phyloP scores from a whole-genome alignment of 2,888 invertebrate genomes.

The Leptinotarsa rubiginosa region DNA sequence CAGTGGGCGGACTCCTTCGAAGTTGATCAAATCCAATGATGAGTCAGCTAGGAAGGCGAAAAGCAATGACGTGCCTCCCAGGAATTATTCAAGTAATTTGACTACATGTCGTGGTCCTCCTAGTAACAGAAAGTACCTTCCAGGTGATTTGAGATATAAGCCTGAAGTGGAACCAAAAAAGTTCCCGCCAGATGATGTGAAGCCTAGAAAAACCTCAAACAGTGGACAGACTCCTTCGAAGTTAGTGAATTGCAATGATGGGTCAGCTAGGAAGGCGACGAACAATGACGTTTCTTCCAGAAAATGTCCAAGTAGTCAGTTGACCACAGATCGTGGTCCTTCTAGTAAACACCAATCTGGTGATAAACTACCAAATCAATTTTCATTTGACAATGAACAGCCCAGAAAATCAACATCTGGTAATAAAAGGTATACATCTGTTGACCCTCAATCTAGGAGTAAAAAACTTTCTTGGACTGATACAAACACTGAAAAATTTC shows the following conservation, averaged over 20 bases:
- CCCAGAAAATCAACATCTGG: not conserved
- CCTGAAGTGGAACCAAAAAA: conserved; percentile 61
- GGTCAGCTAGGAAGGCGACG: not conserved
- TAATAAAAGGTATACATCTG: too few species aligned
- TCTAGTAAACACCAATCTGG: not conserved
- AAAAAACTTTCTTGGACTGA: too few species aligned
- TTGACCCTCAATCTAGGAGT: too few species aligned
- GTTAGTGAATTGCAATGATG: not conserved
- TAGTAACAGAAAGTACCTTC: not conserved
- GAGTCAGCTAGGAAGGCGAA: not conserved
- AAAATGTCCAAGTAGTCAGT: not conserved
- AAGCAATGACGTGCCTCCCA: not conserved
- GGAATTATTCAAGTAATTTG: not conserved
- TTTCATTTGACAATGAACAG: not conserved
- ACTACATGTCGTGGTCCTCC: not conserved
- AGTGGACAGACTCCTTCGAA: not conserved
- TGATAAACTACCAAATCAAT: conserved; percentile 1
- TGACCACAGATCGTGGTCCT: not conserved
- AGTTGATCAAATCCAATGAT: not conserved
- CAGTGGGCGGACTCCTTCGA: not conserved
- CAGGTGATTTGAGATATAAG: conserved; percentile 32
- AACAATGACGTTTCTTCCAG: not conserved
- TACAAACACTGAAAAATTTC: too few species aligned
- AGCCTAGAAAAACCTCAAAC: conserved; percentile 47
- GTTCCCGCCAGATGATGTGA: conserved; percentile 69